Evolutionary conservation across 2,797 vertebrate genomes (phyloP).

Genomic region (Tiaroga cobitis): DNA sequence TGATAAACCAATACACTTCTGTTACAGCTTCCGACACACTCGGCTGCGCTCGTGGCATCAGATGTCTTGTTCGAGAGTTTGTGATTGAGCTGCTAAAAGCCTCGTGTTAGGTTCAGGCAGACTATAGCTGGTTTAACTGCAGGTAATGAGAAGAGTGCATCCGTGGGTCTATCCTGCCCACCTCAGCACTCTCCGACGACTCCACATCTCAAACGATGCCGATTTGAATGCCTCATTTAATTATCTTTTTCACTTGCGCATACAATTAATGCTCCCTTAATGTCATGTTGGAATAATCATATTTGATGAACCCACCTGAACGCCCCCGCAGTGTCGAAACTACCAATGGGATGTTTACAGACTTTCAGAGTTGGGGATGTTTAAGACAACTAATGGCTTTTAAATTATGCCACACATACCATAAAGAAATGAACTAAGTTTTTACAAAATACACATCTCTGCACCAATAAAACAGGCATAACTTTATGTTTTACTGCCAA

Average conservation of each 20-base stretch:
- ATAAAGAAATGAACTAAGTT: too few species aligned
- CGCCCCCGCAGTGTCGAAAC: not conserved
- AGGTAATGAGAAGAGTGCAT: slow-evolving; percentile 30
- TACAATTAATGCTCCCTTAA: not conserved
- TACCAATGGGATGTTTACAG: not conserved
- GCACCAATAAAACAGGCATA: too few species aligned
- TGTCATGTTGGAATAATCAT: not conserved
- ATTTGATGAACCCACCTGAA: not conserved
- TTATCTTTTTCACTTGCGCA: not conserved
- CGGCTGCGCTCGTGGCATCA: not conserved
- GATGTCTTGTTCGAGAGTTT: slow-evolving; percentile 24
- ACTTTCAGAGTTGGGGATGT: not conserved
- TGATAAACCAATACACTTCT: slow-evolving; percentile 24
- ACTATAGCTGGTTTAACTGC: slow-evolving; percentile 14
- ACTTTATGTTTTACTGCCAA: too few species aligned
- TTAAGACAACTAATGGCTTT: not conserved
- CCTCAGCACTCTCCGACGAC: slow-evolving; percentile 16
- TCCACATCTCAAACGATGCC: not conserved
- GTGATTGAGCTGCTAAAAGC: slow-evolving; percentile 31
- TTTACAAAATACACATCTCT: too few species aligned
- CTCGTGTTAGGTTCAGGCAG: slow-evolving; percentile 16
- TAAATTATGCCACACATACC: not conserved
- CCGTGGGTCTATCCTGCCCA: slow-evolving; percentile 26
- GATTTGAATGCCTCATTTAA: slow-evolving; percentile 13
- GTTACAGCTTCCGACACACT: slow-evolving; percentile 31